Conservation (phyloP, 2,888 invertebrate species). For the Celastrina argiolus region DNA sequence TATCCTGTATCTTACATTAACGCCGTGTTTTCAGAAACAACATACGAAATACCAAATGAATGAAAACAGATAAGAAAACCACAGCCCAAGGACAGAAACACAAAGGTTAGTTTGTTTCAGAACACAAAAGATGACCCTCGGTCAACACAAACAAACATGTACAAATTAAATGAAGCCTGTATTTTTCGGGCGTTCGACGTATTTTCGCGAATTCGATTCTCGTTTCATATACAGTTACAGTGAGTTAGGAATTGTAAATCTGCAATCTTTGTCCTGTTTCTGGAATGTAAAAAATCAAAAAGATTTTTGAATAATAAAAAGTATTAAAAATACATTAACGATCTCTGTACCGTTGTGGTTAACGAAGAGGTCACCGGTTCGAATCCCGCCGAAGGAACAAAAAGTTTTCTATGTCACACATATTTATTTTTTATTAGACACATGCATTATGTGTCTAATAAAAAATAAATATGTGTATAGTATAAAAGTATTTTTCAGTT, state of each 20-base stretch:
- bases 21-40: constrained; percentile 22
- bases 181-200: constrained; percentile 22
- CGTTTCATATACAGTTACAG: not conserved
- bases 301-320: not conserved
- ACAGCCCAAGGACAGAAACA: constrained; percentile 51
- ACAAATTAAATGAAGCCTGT: constrained; percentile 27
- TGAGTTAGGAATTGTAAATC: not conserved
- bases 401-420: too few species aligned
- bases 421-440: too few species aligned
- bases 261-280: too few species aligned
- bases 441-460: too few species aligned
- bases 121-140: constrained; percentile 61
- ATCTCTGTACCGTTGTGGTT: too few species aligned
- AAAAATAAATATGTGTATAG: too few species aligned
- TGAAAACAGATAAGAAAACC: constrained; percentile 54
- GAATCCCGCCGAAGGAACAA: too few species aligned
- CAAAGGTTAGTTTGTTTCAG: constrained; percentile 63
- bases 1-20: not conserved
- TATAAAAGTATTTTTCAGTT: too few species aligned
- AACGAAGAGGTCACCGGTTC: too few species aligned
- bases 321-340: too few species aligned
- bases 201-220: not conserved
- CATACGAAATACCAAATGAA: constrained; percentile 33
- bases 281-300: too few species aligned
- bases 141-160: constrained; percentile 56